Evolutionary conservation across 2,797 vertebrate species (phyloP), one percentile per base, ranked within the genome.

Genomic region (Thripadectes ignobilis): DNA sequence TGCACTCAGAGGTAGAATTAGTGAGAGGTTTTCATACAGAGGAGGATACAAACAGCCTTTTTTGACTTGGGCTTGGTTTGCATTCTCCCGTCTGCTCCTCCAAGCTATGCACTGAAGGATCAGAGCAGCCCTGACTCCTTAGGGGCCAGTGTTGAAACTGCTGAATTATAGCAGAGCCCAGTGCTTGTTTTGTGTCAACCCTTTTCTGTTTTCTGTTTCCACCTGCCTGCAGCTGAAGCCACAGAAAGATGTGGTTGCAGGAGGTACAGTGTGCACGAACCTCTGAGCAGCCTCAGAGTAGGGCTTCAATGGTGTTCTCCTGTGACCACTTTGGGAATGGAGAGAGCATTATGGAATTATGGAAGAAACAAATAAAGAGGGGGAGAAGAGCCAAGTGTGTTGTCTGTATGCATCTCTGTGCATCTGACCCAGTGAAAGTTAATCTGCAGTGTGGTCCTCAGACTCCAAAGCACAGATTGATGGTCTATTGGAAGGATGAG

Each of bases 211-310:
- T 30, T 67, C 52, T 67, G 16, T 17, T 29, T 18, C 51, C 46
- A 27, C 49, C 68, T 61, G 22, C 62, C 55, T 52, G 46, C 29
- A 29, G 58, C 80, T 87, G 85, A 63, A 20, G 18, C 55, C 73
- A 27, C n/a, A 19, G 1, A 32, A 83, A 36, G 29, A 3, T 43
- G 66, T 24, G 62, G 3, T 45, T 77, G 39, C 14, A 34, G 38
- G 52, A 63, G 46, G 26, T 12, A 3, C 0, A 2, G 21, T 34
- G 2, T 7, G 22, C 41, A 38, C 0, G 0, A 18, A 9, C 22
- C 3, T 1, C 34, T 22, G 41, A 34, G 20, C 52, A 27, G 48
- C 30, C 36, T 54, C 24, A 14, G 65, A 15, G 19, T 0, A 10
- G 32, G 18, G 51, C 51, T 65, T 85, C 68, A 21, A 14, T 17